A percentile compares a stretch with the other conserved stretches of the same genome.
phyloP scores from a whole-genome alignment of 2,888 invertebrate genomes.

The Limenitis camilla region DNA sequence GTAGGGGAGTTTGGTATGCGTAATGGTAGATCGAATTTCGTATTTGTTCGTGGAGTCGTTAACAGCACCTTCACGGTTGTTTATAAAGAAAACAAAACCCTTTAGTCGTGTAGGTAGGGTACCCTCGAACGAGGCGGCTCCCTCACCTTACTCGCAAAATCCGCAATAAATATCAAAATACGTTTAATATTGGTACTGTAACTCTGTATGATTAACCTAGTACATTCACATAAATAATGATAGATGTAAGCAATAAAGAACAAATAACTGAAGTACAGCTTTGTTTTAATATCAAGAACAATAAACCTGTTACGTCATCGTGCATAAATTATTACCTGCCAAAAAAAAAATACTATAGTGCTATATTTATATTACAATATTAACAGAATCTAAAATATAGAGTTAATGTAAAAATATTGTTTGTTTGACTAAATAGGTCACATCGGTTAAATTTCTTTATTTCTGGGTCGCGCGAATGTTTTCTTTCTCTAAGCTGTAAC shows the following conservation, averaged over 20 bases:
- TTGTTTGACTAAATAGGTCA: constrained; percentile 10
- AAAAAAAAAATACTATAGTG: background rate
- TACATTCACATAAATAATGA: constrained; percentile 3
- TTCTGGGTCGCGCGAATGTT: constrained; percentile 22
- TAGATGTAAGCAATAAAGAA: background rate
- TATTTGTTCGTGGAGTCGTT: constrained; percentile 73
- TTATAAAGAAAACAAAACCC: constrained; percentile 73
- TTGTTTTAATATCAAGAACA: too few relatives aligned
- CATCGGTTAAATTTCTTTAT: constrained; percentile 26
- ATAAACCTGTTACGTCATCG: too few relatives aligned
- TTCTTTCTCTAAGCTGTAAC: background rate
- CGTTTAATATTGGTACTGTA: constrained; percentile 29
- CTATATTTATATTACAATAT: background rate
- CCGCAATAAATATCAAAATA: constrained; percentile 43
- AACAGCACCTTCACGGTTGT: constrained; percentile 69
- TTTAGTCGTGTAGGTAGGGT: constrained; percentile 40
- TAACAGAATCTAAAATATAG: background rate
- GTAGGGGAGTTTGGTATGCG: constrained; percentile 66
- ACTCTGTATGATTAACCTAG: constrained; percentile 10
- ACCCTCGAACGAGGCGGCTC: constrained; percentile 29
- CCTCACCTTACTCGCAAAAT: constrained; percentile 36
- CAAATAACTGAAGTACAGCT: too few relatives aligned
- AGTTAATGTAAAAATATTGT: background rate
- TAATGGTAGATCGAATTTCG: constrained; percentile 73
- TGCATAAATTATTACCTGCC: too few relatives aligned